A percentile compares a stretch with the other conserved stretches of the same genome.
phyloP scores from a whole-genome alignment of 2,888 invertebrate genomes.

The Apocheima hispidaria region DNA sequence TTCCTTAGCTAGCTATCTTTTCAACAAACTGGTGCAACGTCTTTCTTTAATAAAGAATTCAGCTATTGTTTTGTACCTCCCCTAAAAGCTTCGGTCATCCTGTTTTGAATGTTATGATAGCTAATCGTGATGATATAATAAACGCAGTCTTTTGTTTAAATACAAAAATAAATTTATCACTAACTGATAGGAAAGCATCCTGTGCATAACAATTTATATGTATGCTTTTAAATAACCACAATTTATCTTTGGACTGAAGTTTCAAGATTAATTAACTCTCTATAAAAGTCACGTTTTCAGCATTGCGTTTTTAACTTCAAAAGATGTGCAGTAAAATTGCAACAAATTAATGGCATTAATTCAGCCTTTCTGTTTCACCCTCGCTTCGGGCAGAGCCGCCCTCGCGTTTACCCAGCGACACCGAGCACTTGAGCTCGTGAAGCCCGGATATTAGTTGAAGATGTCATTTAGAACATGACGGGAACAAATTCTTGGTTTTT shows the following conservation, averaged over 20 bases:
- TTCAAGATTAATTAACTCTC: constrained; percentile 22
- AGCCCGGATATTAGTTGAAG: constrained; percentile 30
- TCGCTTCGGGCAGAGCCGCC: constrained; percentile 27
- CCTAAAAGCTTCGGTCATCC: neutral
- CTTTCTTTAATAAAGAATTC: no score
- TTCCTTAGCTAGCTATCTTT: no score
- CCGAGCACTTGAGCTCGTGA: constrained; percentile 28
- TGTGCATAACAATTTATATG: neutral
- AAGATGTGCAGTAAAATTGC: constrained; percentile 12
- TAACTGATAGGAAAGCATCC: constrained; percentile 1
- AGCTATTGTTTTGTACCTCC: neutral
- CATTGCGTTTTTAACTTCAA: no score
- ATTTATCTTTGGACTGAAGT: neutral
- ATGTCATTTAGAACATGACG: constrained; percentile 22
- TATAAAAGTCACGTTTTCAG: constrained; percentile 33
- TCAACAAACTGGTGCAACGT: no score
- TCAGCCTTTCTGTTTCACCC: constrained; percentile 36
- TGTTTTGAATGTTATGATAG: neutral
- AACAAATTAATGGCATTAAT: constrained; percentile 38
- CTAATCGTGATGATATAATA: neutral
- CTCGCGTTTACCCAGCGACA: constrained; percentile 24
- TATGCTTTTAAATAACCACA: no score
- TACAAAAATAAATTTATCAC: constrained; percentile 8
- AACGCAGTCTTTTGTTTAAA: neutral
- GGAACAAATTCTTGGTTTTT: constrained; percentile 18